A percentile compares a stretch with the other conserved stretches of the same genome.
Evolutionary conservation across 2,113 vertebrate genomes (phyloP).

Genomic region (Neotragus pygmaeus): DNA sequence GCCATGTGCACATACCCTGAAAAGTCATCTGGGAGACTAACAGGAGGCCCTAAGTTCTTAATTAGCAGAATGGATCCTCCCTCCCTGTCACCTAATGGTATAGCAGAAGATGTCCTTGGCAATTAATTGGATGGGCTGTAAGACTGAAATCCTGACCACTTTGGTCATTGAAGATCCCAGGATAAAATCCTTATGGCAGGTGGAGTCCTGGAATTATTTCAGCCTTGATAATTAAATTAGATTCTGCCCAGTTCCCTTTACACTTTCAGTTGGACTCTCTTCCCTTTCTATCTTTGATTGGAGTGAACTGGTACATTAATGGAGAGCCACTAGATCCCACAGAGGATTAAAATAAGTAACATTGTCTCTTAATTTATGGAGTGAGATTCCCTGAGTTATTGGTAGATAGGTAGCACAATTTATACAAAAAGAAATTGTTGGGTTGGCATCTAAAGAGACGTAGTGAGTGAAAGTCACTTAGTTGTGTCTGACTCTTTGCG

Average conservation of each 20-base stretch:
- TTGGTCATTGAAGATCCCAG: conserved; percentile 63
- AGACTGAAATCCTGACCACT: conserved; percentile 62
- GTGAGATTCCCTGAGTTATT: not conserved
- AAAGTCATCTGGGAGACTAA: conserved; percentile 50
- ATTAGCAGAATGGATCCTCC: conserved; percentile 50
- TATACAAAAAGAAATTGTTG: not conserved
- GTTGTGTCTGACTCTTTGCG: fast-evolving
- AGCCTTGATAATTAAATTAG: conserved; percentile 60
- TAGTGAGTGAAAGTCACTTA: not conserved
- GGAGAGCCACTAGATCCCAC: not conserved
- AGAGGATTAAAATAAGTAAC: not conserved
- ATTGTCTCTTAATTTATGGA: not conserved
- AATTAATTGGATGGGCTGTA: conserved; percentile 55
- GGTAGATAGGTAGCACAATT: not conserved
- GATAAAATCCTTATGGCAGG: conserved; percentile 28
- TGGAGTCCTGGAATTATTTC: conserved; percentile 42
- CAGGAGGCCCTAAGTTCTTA: conserved; percentile 12
- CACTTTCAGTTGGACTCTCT: not conserved
- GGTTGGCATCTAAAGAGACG: not conserved
- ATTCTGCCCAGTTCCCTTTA: conserved; percentile 32
- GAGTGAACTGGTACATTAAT: not conserved
- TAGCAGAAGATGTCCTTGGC: conserved; percentile 39
- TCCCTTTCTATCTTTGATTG: conserved; percentile 21
- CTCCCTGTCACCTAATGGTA: conserved; percentile 41
- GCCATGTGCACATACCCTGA: not conserved